Percentiles rank a stretch among this genome's conserved stretches.
phyloP scores from a whole-genome alignment of 2,797 vertebrate species.

The Neosilurus mollespiculum region DNA sequence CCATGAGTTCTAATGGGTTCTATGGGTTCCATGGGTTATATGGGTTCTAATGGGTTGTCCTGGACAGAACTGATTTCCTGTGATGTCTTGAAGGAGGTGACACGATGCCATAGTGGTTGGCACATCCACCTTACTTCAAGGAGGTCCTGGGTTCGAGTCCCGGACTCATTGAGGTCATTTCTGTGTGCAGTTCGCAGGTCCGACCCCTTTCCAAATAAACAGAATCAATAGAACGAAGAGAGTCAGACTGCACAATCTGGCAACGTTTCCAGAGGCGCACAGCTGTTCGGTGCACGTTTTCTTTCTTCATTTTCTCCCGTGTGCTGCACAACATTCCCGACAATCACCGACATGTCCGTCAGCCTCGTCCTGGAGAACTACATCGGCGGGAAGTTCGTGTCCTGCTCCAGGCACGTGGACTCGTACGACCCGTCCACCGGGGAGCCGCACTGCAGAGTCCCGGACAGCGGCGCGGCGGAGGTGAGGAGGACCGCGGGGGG shows the following conservation, averaged over 20 bases:
- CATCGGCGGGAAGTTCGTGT: conserved; percentile 85
- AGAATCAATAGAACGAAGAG: too few species aligned
- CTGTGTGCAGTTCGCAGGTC: too few species aligned
- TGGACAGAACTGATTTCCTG: too few species aligned
- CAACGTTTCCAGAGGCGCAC: background rate
- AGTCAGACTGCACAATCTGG: background rate
- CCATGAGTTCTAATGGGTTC: too few species aligned
- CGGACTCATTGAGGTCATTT: too few species aligned
- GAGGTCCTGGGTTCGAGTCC: too few species aligned
- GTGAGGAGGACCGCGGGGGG: conserved; percentile 67
- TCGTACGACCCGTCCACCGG: conserved; percentile 89
- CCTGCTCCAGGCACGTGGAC: conserved; percentile 79
- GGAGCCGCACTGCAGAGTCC: conserved; percentile 87
- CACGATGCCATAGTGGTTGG: too few species aligned
- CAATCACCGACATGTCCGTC: background rate
- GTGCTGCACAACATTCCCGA: background rate
- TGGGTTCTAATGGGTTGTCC: too few species aligned
- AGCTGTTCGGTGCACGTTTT: background rate
- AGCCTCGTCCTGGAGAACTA: conserved; percentile 87
- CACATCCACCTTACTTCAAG: too few species aligned
- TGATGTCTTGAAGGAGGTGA: too few species aligned
- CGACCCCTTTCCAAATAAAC: too few species aligned
- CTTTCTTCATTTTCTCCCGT: background rate
- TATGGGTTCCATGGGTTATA: too few species aligned
- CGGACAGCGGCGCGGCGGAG: conserved; percentile 89